These are phyloP conservation scores for Gymnothorax reevesii DNA, from an alignment of 2,797 vertebrate species.

Conservation along the genomic window DNA sequence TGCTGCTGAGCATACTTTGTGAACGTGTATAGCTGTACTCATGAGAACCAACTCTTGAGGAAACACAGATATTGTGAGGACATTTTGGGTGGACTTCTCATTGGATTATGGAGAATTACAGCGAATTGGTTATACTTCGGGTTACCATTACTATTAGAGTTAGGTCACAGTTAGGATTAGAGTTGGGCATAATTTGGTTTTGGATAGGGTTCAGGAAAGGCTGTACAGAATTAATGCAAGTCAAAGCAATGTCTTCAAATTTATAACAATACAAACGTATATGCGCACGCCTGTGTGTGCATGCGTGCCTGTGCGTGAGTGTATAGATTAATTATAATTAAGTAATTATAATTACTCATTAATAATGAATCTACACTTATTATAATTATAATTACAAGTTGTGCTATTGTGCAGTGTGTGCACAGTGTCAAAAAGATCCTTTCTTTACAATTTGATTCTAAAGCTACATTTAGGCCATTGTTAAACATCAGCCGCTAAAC, in stretches of 20 bases:
- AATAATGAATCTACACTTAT: no score
- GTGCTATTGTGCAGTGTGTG: neutral
- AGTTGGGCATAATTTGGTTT: no score
- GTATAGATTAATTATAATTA: neutral
- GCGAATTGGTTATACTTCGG: no score
- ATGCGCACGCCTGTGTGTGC: neutral
- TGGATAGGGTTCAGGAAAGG: no score
- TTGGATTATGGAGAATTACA: no score
- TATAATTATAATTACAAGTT: no score
- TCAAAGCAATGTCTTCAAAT: no score
- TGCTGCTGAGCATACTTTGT: neutral
- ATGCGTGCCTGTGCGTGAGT: neutral
- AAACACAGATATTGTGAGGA: neutral
- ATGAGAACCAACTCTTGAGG: neutral
- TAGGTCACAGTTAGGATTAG: no score
- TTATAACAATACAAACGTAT: neutral
- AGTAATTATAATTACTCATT: no score
- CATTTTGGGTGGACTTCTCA: neutral
- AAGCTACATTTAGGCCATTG: neutral
- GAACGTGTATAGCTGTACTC: neutral
- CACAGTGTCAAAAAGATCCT: neutral
- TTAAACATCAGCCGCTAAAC: neutral
- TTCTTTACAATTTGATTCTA: neutral
- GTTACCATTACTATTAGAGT: no score
- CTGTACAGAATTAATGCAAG: no score